Evolutionary conservation across 2,113 vertebrate genomes (phyloP).

Genomic region (Crypturellus undulatus): DNA sequence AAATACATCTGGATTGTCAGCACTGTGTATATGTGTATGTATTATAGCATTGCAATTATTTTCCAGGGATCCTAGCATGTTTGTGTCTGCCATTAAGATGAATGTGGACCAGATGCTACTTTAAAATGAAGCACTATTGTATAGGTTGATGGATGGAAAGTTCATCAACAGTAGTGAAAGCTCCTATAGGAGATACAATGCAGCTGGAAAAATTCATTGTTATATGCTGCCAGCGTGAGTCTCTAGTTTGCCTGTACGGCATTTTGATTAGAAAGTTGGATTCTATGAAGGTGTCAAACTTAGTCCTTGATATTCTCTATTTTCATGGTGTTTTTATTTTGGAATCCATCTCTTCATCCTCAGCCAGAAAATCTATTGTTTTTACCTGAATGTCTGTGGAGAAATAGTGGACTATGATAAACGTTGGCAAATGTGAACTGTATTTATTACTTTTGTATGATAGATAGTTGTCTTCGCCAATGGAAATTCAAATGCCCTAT

Average conservation of each 20-base stretch:
- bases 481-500: slow-evolving; percentile 38
- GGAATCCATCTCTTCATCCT: slow-evolving; percentile 17
- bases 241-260: slow-evolving; percentile 22
- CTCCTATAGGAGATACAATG: slow-evolving; percentile 39
- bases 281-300: not conserved
- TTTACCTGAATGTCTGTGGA: slow-evolving; percentile 2
- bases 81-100: slow-evolving; percentile 42
- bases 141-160: slow-evolving; percentile 49
- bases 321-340: slow-evolving; percentile 12
- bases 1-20: slow-evolving; percentile 24
- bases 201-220: slow-evolving; percentile 52
- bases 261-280: slow-evolving; percentile 13
- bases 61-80: slow-evolving; percentile 40
- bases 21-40: not conserved
- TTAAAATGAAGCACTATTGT: slow-evolving; percentile 41
- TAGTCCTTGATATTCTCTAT: not conserved
- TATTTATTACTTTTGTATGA: slow-evolving; percentile 32
- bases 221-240: not conserved
- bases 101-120: slow-evolving; percentile 54
- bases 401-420: not conserved
- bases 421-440: not conserved
- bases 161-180: slow-evolving; percentile 55
- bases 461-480: not conserved
- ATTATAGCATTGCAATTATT: slow-evolving; percentile 27
- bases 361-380: not conserved